Conservation (phyloP, 2,113 vertebrate species). For the Onychostoma macrolepis region DNA sequence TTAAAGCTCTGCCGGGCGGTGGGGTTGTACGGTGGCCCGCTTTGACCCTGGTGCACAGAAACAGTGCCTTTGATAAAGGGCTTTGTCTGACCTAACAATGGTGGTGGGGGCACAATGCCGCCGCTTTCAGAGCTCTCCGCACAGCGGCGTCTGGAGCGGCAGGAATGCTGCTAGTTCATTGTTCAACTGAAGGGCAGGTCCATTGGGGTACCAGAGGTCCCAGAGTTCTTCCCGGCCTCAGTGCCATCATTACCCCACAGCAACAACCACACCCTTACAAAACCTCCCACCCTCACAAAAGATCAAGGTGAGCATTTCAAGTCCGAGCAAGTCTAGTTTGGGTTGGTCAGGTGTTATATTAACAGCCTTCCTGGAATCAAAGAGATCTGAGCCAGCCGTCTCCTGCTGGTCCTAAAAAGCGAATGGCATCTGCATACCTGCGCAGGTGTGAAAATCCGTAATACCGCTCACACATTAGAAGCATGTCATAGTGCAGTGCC, state of each 20-base stretch:
- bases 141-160: constrained; percentile 2
- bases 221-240: constrained; percentile 13
- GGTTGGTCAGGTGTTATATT: not conserved
- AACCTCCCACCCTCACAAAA: not conserved
- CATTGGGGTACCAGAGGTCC: constrained; percentile 14
- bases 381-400: not conserved
- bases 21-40: constrained; percentile 23
- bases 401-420: not conserved
- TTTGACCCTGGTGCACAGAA: constrained; percentile 53
- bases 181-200: constrained; percentile 19
- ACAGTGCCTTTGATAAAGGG: constrained; percentile 54
- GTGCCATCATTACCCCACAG: not conserved
- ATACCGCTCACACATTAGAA: not conserved
- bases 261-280: not conserved
- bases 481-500: constrained; percentile 26
- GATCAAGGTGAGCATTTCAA: not conserved
- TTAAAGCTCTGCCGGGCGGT: constrained; percentile 23
- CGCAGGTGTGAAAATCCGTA: not conserved
- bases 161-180: constrained; percentile 39
- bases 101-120: constrained; percentile 46
- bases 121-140: constrained; percentile 32
- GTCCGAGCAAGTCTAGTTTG: not conserved
- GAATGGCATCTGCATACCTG: not conserved
- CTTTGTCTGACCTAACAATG: constrained; percentile 60
- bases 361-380: not conserved